A percentile compares a stretch with the other conserved stretches of the same genome.
phyloP scores from a whole-genome alignment of 2,797 vertebrate genomes.

The Neoniphon sammara region DNA sequence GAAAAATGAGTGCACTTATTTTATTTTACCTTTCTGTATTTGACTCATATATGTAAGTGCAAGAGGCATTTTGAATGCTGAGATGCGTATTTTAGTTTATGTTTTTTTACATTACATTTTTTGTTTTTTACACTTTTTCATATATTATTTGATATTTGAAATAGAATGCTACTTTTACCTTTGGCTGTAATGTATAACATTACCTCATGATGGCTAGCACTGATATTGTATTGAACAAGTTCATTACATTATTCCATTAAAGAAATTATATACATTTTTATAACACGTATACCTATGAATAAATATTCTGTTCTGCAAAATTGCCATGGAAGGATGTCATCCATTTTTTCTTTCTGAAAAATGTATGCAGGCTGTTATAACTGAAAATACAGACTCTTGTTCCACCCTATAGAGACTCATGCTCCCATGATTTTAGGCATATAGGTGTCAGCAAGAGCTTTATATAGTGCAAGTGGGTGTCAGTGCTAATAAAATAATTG shows the following conservation, averaged over 20 bases:
- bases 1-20: too few relatives aligned
- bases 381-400: neutral
- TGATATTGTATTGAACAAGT: too few relatives aligned
- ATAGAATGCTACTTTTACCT: neutral
- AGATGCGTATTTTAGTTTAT: too few relatives aligned
- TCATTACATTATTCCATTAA: neutral
- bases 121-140: neutral
- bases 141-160: neutral
- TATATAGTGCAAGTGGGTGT: too few relatives aligned
- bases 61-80: too few relatives aligned
- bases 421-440: neutral
- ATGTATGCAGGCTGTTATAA: too few relatives aligned
- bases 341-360: too few relatives aligned
- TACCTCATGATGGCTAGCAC: neutral
- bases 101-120: too few relatives aligned
- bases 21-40: too few relatives aligned
- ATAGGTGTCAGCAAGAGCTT: neutral
- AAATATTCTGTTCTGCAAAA: slow-evolving; percentile 12
- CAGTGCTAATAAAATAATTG: too few relatives aligned
- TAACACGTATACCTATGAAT: neutral
- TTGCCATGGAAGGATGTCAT: neutral
- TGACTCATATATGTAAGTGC: too few relatives aligned
- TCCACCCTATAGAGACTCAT: neutral
- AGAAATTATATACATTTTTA: neutral
- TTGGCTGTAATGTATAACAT: neutral